phyloP scores from a whole-genome alignment of 2,888 invertebrate species.

The Heliconius hortense region DNA sequence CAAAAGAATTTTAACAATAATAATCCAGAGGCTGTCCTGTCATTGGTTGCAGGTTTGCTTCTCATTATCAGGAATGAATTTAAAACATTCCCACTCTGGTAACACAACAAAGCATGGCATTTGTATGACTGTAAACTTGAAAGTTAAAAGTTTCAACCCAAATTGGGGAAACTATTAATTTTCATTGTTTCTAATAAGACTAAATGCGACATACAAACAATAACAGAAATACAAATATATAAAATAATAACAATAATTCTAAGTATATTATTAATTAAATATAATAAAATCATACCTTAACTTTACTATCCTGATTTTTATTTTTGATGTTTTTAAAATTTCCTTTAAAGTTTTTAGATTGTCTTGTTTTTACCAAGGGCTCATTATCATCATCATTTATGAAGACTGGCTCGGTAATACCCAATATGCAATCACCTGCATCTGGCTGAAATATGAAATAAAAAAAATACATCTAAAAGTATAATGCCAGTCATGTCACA shows the following conservation, averaged over 20 bases:
- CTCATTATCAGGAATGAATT: too few species aligned
- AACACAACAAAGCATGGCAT: background rate
- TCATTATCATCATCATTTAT: constrained; percentile 54
- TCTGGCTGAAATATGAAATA: constrained; percentile 53
- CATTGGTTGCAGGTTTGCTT: too few species aligned
- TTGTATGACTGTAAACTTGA: too few species aligned
- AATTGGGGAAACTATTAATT: too few species aligned
- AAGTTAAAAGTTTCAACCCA: too few species aligned
- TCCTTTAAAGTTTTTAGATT: constrained; percentile 36
- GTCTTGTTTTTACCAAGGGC: constrained; percentile 34
- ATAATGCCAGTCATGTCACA: background rate
- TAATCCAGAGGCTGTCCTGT: too few species aligned
- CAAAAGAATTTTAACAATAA: too few species aligned
- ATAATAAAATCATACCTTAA: constrained; percentile 14
- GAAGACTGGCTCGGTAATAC: constrained; percentile 62
- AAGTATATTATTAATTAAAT: background rate
- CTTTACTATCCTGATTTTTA: constrained; percentile 10
- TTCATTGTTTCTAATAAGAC: too few species aligned
- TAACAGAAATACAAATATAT: too few species aligned
- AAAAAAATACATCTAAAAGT: background rate
- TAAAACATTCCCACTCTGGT: background rate
- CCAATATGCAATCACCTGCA: constrained; percentile 64
- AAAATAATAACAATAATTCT: too few species aligned
- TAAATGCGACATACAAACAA: too few species aligned
- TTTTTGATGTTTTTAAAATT: background rate